Evolutionary conservation across 2,797 vertebrate species (phyloP).

Genomic region (Telmatherina bonti): DNA sequence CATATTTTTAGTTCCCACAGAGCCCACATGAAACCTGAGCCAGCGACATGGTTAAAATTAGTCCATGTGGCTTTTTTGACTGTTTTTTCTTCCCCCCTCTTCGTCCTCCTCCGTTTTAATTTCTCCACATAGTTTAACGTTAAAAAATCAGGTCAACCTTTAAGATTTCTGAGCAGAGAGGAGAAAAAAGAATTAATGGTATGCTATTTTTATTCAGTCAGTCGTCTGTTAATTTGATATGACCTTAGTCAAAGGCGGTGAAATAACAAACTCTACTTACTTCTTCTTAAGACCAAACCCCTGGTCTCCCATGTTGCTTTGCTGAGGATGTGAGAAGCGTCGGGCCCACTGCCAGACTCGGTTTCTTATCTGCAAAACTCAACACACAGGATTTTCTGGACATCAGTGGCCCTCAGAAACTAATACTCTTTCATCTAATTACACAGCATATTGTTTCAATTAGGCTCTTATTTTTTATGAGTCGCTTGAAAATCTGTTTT

Average conservation of each 20-base stretch:
- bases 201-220: conserved; percentile 88
- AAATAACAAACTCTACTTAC: conserved; percentile 85
- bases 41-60: conserved; percentile 77
- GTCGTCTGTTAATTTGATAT: conserved; percentile 88
- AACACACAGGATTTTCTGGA: conserved; percentile 65
- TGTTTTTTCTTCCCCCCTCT: conserved; percentile 57
- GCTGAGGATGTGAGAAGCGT: conserved; percentile 68
- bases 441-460: conserved; percentile 73
- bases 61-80: conserved; percentile 74
- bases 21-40: conserved; percentile 72
- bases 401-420: conserved; percentile 71
- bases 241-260: conserved; percentile 89
- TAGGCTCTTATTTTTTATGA: conserved; percentile 50
- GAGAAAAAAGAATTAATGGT: conserved; percentile 85
- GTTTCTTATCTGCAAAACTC: conserved; percentile 81
- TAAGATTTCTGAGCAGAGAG: conserved; percentile 84
- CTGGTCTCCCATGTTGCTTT: conserved; percentile 75
- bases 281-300: conserved; percentile 81
- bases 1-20: conserved; percentile 63
- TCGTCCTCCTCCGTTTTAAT: conserved; percentile 73
- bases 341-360: conserved; percentile 43
- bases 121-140: conserved; percentile 86
- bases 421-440: conserved; percentile 71
- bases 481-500: conserved; percentile 58
- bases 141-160: conserved; percentile 89